phyloP scores from a whole-genome alignment of 2,113 vertebrate species.

The Ceratotherium simum region DNA sequence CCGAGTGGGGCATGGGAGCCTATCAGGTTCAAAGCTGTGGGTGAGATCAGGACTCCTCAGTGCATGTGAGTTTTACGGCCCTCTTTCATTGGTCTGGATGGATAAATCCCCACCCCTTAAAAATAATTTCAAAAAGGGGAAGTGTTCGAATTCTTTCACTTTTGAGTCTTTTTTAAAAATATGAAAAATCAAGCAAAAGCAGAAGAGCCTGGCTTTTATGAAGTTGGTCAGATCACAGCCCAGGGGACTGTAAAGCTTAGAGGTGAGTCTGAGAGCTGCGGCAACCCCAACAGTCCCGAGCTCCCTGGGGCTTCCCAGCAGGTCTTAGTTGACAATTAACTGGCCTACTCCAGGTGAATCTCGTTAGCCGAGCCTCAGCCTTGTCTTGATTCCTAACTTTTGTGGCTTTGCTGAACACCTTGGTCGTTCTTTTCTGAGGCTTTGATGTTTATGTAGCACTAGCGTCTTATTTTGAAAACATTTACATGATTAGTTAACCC shows the following conservation, averaged over 20 bases:
- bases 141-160: conserved; percentile 3
- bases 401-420: conserved; percentile 61
- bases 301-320: neutral
- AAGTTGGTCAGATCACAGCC: conserved; percentile 31
- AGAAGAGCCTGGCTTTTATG: neutral
- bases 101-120: neutral
- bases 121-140: neutral
- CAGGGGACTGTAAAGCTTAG: neutral
- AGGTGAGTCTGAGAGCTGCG: neutral
- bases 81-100: neutral
- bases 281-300: neutral
- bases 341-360: neutral
- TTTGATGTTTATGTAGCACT: conserved; percentile 76
- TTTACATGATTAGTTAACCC: conserved; percentile 78
- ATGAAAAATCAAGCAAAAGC: conserved; percentile 24
- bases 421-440: conserved; percentile 59
- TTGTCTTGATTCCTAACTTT: conserved; percentile 48
- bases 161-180: neutral
- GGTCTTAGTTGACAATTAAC: conserved; percentile 4
- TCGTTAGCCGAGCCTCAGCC: neutral
- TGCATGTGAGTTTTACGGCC: neutral
- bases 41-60: neutral
- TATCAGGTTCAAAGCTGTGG: neutral
- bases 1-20: neutral
- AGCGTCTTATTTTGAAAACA: conserved; percentile 75